Evolutionary conservation across 2,797 vertebrate species (phyloP), one percentile per base, ranked within the genome.

Genomic region (Merluccius polli): DNA sequence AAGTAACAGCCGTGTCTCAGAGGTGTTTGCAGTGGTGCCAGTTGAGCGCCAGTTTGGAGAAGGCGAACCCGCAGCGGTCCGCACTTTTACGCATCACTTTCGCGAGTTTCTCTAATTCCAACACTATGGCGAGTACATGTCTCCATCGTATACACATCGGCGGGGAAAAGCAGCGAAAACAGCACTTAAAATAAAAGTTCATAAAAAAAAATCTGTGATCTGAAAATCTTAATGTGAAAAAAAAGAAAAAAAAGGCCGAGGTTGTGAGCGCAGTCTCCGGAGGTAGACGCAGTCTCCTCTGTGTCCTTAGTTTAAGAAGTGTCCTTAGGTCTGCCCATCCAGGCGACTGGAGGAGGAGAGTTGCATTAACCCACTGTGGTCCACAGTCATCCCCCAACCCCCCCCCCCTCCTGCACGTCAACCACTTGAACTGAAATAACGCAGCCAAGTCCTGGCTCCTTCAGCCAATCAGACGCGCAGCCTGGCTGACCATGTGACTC

Each of bases 21-120:
- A 75, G 77, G 73, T 72, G 63, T 38, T 76, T 52, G 69, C 52
- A 9, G 32, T 7, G 41, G 41, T 74, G 48, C 30, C 52, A 59
- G 30, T 68, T 18, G 7, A 59, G 18, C 6, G 65, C 35, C 48
- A 18, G 32, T 65, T 65, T 65, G 24, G 59, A 59, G 31, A 73
- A 36, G 32, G 52, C 36, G 52, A 68, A n/a, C 15, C 32, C 68
- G 73, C 68, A 69, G 71, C 11, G 30, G 29, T 74, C 33, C 48
- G n/a, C 41, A 71, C 35, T 52, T 71, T 71, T 76, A 73, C 52
- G 31, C 79, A 52, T 79, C 70, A 29, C 77, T 77, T 63, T 79
- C 1, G 33, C 12, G 2, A 12, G 15, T 27, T 44, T 36, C 67
- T n/a, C 67, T n/a, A 13, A 31, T 71, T 16, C 52, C 15, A 65